Conservation (phyloP, 2,797 vertebrate genomes). For the Pantherophis vulpinus region DNA sequence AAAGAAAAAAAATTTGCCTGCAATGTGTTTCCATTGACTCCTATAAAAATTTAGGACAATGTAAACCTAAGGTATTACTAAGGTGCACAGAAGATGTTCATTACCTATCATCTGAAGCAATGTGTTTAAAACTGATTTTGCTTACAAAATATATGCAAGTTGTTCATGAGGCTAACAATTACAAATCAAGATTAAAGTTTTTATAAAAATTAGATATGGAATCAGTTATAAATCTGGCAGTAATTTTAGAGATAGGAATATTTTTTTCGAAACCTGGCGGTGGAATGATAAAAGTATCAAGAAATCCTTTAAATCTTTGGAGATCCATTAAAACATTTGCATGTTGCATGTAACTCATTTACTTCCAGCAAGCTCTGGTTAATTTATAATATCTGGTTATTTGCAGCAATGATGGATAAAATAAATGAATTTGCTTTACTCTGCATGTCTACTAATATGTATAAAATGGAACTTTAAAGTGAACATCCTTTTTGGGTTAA, state of each 20-base stretch:
- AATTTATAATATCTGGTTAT: constrained; percentile 33
- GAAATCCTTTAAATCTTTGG: constrained; percentile 47
- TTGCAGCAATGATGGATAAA: constrained; percentile 44
- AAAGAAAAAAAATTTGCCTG: constrained; percentile 58
- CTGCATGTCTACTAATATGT: constrained; percentile 51
- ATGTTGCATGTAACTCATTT: constrained; percentile 35
- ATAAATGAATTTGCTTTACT: constrained; percentile 51
- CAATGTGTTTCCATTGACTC: constrained; percentile 57
- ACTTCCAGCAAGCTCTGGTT: constrained; percentile 35
- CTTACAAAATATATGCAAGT: constrained; percentile 44
- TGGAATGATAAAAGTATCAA: constrained; percentile 70
- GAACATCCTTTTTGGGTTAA: constrained; percentile 51
- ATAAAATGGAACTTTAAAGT: constrained; percentile 67
- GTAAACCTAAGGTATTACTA: constrained; percentile 52
- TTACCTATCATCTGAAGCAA: constrained; percentile 60
- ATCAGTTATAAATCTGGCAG: constrained; percentile 74
- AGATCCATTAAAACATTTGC: constrained; percentile 45
- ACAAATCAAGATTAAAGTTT: constrained; percentile 63
- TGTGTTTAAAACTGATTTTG: constrained; percentile 44
- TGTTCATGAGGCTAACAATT: constrained; percentile 45
- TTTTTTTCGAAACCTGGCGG: constrained; percentile 48
- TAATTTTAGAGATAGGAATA: constrained; percentile 62
- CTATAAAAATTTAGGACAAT: constrained; percentile 53
- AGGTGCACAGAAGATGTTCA: constrained; percentile 57
- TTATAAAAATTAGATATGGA: constrained; percentile 67